These are phyloP conservation scores for Halcyon senegalensis DNA, from an alignment of 2,113 vertebrate species.

Conservation along the genomic window DNA sequence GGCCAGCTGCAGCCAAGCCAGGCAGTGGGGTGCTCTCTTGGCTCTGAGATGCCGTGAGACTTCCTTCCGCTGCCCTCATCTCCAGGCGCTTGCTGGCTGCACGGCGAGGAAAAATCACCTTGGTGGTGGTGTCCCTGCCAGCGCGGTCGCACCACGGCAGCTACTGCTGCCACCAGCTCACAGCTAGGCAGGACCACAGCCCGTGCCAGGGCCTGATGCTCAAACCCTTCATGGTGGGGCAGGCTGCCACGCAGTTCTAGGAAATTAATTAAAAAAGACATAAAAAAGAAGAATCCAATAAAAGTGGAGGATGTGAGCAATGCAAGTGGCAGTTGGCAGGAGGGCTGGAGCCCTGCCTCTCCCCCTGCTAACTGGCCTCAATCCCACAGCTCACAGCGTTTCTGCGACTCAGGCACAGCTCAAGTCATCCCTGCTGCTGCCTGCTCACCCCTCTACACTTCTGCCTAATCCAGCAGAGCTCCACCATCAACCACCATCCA, in stretches of 20 bases:
- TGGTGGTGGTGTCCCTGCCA: neutral
- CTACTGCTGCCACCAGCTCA: neutral
- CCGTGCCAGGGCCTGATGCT: neutral
- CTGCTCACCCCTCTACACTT: neutral
- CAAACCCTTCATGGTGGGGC: neutral
- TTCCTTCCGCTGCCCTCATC: neutral
- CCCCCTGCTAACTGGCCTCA: neutral
- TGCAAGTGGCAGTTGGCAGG: neutral
- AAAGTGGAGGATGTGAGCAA: constrained; percentile 35
- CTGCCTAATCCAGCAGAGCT: neutral
- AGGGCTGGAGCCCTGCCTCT: neutral
- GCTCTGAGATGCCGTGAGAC: neutral
- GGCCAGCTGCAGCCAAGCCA: neutral
- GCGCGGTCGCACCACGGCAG: neutral
- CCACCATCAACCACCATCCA: neutral
- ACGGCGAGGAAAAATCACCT: neutral
- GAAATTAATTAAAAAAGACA: constrained; percentile 17
- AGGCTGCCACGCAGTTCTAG: constrained; percentile 5
- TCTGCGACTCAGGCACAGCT: neutral
- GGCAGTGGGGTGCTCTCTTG: neutral
- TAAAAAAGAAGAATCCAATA: neutral
- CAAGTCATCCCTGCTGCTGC: neutral
- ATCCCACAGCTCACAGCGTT: neutral
- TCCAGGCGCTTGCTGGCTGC: neutral
- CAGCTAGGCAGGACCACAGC: neutral